A percentile compares a stretch with the other conserved stretches of the same genome.
These are phyloP conservation scores for Brachyalestes nurse DNA, from an alignment of 2,797 vertebrate genomes.

Conservation along the genomic window DNA sequence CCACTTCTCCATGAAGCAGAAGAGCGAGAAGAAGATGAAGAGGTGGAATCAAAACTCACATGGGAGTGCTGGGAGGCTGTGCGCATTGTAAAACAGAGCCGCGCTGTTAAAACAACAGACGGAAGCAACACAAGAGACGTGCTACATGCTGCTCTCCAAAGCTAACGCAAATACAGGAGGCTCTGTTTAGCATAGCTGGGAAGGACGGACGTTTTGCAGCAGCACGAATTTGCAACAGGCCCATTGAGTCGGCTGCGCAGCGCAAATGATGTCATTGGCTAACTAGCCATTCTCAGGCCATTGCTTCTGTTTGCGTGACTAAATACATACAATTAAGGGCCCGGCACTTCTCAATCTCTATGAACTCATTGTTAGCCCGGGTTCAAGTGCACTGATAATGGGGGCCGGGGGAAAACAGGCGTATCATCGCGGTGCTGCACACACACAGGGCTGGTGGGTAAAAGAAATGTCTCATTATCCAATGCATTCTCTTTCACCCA, in stretches of 20 bases:
- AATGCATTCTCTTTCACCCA: slow-evolving; percentile 77
- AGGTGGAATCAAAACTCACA: slow-evolving; percentile 24
- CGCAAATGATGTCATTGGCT: slow-evolving; percentile 95
- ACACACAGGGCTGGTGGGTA: slow-evolving; percentile 83
- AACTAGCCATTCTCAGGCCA: slow-evolving; percentile 98
- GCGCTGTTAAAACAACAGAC: slow-evolving; percentile 43
- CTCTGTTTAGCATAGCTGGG: slow-evolving; percentile 49
- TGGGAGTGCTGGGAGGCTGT: slow-evolving; percentile 26
- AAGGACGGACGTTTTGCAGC: slow-evolving; percentile 73
- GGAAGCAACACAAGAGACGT: slow-evolving; percentile 11
- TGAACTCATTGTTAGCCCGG: slow-evolving; percentile 98
- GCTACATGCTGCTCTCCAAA: slow-evolving; percentile 37
- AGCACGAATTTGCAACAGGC: slow-evolving; percentile 85
- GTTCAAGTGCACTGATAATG: slow-evolving; percentile 99
- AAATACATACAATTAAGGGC: slow-evolving; percentile 99
- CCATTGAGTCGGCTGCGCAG: slow-evolving; percentile 90
- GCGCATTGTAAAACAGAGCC: slow-evolving; percentile 24
- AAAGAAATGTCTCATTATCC: slow-evolving; percentile 91
- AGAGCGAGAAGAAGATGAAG: slow-evolving; percentile 28
- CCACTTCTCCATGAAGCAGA: slow-evolving; percentile 14
- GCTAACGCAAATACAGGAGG: neutral
- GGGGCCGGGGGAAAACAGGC: slow-evolving; percentile 92
- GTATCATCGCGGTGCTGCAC: slow-evolving; percentile 79
- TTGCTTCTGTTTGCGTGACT: slow-evolving; percentile 99
- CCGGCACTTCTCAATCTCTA: slow-evolving; percentile 95